Conservation (phyloP, 2,888 invertebrate species). For the Eilema griseolum region DNA sequence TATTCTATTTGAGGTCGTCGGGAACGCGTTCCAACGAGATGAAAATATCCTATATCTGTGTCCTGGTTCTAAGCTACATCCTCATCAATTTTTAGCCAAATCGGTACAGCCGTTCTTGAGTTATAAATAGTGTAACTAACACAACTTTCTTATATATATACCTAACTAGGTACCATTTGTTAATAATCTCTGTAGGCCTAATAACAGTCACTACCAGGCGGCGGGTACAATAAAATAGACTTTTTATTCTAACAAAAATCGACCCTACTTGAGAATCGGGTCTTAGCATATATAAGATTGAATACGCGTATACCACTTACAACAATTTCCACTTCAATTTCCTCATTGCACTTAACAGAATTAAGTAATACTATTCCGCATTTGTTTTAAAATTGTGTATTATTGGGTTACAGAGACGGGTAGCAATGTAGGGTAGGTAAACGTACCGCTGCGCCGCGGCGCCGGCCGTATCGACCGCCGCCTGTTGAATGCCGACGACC, state of each 20-base stretch:
- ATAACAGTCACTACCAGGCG: constrained; percentile 34
- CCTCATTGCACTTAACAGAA: not conserved
- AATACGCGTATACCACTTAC: not conserved
- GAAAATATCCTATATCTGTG: too few species aligned
- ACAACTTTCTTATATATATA: too few species aligned
- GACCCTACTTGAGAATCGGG: not conserved
- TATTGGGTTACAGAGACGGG: constrained; percentile 51
- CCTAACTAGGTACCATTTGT: too few species aligned
- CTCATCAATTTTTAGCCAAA: too few species aligned
- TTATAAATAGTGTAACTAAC: too few species aligned
- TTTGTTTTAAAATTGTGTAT: constrained; percentile 34
- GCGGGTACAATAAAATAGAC: constrained; percentile 32
- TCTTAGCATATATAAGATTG: not conserved
- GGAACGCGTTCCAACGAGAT: too few species aligned
- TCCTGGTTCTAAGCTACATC: too few species aligned
- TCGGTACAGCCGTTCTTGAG: too few species aligned
- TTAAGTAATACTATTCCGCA: not conserved
- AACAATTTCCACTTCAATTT: not conserved
- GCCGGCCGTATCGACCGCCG: constrained; percentile 83
- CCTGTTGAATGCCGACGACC: constrained; percentile 85
- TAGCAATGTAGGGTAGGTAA: constrained; percentile 66
- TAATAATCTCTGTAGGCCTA: constrained; percentile 17
- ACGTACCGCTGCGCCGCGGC: constrained; percentile 75
- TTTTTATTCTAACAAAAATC: constrained; percentile 24
- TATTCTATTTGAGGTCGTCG: too few species aligned